Evolutionary conservation across 2,797 vertebrate species (phyloP).

Genomic region (Gadopsis bispinosus): DNA sequence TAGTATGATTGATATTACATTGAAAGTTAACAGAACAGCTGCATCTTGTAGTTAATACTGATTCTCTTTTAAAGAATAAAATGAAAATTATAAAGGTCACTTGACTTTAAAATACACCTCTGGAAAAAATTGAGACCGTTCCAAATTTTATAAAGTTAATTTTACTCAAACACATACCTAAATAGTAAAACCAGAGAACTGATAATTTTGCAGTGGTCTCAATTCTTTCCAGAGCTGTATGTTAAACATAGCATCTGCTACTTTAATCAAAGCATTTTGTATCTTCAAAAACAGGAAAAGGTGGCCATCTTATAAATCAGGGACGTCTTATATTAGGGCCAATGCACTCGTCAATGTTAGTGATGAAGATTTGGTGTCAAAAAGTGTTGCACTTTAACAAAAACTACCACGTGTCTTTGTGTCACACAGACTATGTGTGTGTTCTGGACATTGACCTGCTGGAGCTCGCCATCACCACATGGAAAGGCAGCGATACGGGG

Average conservation of each 20-base stretch:
- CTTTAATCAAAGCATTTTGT: neutral
- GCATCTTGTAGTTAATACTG: neutral
- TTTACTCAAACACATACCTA: no score
- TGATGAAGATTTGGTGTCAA: neutral
- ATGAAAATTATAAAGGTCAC: neutral
- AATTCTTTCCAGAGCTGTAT: neutral
- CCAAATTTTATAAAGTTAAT: no score
- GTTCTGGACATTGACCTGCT: conserved; percentile 93
- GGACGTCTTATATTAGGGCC: neutral
- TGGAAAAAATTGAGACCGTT: no score
- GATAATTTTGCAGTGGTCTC: no score
- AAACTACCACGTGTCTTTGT: conserved; percentile 11
- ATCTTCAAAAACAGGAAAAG: neutral
- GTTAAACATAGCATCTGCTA: neutral
- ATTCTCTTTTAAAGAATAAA: neutral
- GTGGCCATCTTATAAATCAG: neutral
- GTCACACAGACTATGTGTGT: conserved; percentile 90
- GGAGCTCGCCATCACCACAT: conserved; percentile 94
- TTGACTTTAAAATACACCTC: neutral
- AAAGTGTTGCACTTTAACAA: neutral
- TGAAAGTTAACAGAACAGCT: neutral
- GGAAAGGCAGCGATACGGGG: conserved; percentile 88
- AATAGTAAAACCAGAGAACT: no score
- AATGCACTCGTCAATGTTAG: neutral
- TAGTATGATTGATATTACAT: neutral